A percentile compares a stretch with the other conserved stretches of the same genome.
Evolutionary conservation across 2,113 vertebrate genomes (phyloP).

Genomic region (Cyrtonyx montezumae): DNA sequence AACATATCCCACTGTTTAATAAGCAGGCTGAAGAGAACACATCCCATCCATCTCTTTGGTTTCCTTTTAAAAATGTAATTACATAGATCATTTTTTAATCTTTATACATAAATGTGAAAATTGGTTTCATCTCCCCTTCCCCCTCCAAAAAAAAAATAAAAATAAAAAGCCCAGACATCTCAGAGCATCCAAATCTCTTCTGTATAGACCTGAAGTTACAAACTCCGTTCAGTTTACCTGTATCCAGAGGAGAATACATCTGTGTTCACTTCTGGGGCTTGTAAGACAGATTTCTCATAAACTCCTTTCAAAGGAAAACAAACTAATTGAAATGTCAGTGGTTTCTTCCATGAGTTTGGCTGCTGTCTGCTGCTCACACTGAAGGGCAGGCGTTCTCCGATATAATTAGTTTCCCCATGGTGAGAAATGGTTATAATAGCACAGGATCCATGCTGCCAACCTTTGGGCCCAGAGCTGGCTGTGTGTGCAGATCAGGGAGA

Average conservation of each 20-base stretch:
- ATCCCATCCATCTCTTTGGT: not conserved
- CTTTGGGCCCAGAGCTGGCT: not conserved
- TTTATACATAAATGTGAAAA: constrained; percentile 30
- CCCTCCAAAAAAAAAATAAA: not conserved
- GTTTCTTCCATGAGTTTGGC: not conserved
- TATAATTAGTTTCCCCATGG: not conserved
- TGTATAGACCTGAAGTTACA: not conserved
- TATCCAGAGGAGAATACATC: not conserved
- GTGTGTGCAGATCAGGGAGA: not conserved
- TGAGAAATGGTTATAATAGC: not conserved
- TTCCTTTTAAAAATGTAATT: not conserved
- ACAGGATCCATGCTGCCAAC: not conserved
- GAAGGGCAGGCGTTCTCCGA: not conserved
- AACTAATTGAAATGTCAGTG: not conserved
- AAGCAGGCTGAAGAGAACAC: not conserved
- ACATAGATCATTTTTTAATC: constrained; percentile 4
- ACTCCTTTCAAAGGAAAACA: constrained; percentile 38
- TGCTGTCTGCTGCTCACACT: not conserved
- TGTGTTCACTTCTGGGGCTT: not conserved
- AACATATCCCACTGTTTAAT: not conserved
- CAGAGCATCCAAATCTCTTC: not conserved
- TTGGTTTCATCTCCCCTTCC: not conserved
- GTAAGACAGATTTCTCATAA: not conserved
- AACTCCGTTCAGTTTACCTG: not conserved
- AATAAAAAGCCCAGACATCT: not conserved